Base-by-base conservation (phyloP, 1,140 invertebrate genomes). In the Xylocopa sonorina region DNA sequence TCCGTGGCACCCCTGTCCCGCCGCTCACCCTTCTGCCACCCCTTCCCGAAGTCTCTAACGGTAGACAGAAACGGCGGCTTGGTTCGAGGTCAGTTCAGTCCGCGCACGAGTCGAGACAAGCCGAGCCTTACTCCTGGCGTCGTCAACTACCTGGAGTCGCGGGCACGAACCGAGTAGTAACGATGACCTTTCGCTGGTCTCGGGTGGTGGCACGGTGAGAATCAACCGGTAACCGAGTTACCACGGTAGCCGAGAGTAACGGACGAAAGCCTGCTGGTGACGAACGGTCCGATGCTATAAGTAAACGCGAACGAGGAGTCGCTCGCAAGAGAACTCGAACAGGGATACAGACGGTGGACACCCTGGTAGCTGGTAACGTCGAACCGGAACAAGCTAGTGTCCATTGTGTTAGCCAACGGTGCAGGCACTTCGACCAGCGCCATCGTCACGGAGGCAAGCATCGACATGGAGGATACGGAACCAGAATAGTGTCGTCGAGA, bases 401-500 rank as follows among this genome's bases (percentile, higher is more conserved):
- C 82, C 78, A 84, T 75, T 67, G 83, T 84, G 82, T 66, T 50
- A 83, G 58, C 21, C 34, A 48, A 9, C 51, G 48, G 71, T 82
- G 32, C 27, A n/a, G n/a, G n/a, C n/a, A 75, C 29, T 18, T 34
- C 43, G 67, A 64, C 55, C 67, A 68, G 72, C 82, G 82, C 78
- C 82, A 78, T 83, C 82, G 63, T 29, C 68, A 32, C 34, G 51
- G n/a, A n/a, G n/a, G 72, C 55, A 53, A 66, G 57, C 82, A 77
- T 69, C 84, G 82, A 81, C 74, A 85, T 85, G 84, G 83, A 82
- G 80, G 74, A 82, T 63, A 58, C 71, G 64, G 69, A 75, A 64
- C 53, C 75, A 53, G 74, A 81, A 43, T 73, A 81, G 73, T 83
- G 77, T 78, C 78, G 84, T 85, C 69, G 86, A 82, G 81, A 86